Conservation (phyloP, 2,113 vertebrate species). For the Tachuris rubrigastra region DNA sequence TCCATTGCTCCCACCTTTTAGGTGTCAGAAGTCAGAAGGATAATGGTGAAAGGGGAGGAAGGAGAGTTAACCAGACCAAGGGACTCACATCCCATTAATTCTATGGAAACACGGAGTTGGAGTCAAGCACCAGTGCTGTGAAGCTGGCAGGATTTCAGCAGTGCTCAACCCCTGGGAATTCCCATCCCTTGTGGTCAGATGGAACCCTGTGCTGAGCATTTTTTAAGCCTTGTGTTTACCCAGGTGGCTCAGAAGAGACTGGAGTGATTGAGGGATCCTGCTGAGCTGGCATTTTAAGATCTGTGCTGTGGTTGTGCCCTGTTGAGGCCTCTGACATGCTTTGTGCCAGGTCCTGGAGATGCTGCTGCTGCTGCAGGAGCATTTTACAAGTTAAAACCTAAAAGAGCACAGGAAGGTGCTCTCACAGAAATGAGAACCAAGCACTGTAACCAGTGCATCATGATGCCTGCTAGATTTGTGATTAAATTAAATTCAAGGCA, state of each 20-base stretch:
- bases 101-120: not conserved
- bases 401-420: not conserved
- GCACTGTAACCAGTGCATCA: not conserved
- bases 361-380: not conserved
- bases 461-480: not conserved
- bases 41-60: not conserved
- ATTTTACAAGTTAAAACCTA: not conserved
- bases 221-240: not conserved
- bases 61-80: not conserved
- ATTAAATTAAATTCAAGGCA: not conserved
- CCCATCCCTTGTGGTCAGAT: not conserved
- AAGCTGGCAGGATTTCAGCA: not conserved
- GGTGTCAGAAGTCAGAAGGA: not conserved
- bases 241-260: not conserved
- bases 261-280: not conserved
- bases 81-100: not conserved
- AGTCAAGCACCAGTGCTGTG: fast-evolving
- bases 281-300: not conserved
- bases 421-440: fast-evolving
- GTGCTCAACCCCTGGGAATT: not conserved
- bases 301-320: fast-evolving
- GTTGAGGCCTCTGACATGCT: not conserved
- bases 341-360: not conserved
- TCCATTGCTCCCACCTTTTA: not conserved
- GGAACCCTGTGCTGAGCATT: not conserved